Evolutionary conservation across 2,113 vertebrate species (phyloP).

Genomic region (Chaetorhynchus papuensis): DNA sequence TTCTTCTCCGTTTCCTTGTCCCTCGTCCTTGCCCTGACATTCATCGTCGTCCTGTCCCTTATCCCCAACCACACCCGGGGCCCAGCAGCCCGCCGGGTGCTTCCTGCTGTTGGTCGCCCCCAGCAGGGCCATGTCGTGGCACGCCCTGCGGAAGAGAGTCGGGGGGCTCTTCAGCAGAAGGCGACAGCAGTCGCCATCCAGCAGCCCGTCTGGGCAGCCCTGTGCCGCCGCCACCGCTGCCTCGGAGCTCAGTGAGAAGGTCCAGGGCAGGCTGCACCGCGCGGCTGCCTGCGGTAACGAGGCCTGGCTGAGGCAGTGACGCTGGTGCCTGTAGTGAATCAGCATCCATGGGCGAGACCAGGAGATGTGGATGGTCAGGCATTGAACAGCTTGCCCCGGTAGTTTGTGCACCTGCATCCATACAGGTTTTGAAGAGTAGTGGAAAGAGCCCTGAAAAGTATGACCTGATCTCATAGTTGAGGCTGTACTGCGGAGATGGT

Average conservation of each 20-base stretch:
- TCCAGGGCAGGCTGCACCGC: background rate
- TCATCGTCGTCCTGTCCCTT: background rate
- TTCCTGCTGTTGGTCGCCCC: background rate
- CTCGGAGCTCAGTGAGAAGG: background rate
- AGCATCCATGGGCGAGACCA: background rate
- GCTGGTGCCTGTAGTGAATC: background rate
- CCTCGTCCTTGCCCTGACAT: no score
- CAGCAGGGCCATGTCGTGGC: background rate
- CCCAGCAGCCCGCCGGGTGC: no score
- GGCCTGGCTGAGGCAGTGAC: background rate
- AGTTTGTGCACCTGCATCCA: background rate
- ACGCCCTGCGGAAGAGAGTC: fast-evolving
- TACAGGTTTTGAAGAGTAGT: background rate
- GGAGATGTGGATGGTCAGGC: background rate
- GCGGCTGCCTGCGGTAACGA: fast-evolving
- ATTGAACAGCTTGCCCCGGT: background rate
- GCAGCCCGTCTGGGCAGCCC: background rate
- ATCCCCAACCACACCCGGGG: fast-evolving
- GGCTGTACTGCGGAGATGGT: background rate
- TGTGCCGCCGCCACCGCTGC: fast-evolving
- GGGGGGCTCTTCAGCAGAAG: fast-evolving
- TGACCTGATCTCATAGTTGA: background rate
- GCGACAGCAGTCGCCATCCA: background rate
- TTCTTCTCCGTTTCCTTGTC: no score
- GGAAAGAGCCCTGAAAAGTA: background rate